A percentile compares a stretch with the other conserved stretches of the same genome.
These are phyloP conservation scores for Hydropsyche tenuis DNA, from an alignment of 1,140 invertebrate species.

Conservation along the genomic window DNA sequence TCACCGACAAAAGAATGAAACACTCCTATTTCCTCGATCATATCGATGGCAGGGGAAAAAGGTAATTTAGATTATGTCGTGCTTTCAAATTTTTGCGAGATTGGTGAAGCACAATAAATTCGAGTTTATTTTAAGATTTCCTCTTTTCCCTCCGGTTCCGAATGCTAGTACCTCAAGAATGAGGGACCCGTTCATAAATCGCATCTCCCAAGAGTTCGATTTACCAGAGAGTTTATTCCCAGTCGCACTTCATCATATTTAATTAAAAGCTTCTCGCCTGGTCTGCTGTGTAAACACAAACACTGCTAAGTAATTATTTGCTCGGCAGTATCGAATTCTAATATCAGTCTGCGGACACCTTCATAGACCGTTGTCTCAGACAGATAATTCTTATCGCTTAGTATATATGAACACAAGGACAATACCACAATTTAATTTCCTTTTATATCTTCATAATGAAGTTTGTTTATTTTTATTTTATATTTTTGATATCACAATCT, in stretches of 20 bases:
- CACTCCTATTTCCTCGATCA: no score
- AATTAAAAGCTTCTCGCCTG: constrained; percentile 27
- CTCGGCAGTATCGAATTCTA: constrained; percentile 6
- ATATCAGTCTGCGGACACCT: constrained; percentile 9
- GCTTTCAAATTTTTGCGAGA: background rate
- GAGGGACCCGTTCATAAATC: constrained; percentile 12
- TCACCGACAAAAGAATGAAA: no score
- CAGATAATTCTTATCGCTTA: no score
- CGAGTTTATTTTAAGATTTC: background rate
- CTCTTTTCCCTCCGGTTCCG: background rate
- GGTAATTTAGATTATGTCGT: no score
- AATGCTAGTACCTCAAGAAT: no score
- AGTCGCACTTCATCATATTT: constrained; percentile 23
- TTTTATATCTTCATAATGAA: no score
- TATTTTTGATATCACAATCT: no score
- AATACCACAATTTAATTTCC: no score
- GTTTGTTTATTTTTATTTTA: no score
- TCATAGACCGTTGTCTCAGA: no score
- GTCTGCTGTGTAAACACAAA: constrained; percentile 25
- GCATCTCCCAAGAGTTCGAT: constrained; percentile 23
- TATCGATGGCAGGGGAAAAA: no score
- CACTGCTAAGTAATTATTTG: constrained; percentile 27
- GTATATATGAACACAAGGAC: no score
- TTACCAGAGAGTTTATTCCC: constrained; percentile 23
- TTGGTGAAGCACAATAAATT: constrained; percentile 2